Evolutionary conservation across 2,888 invertebrate species (phyloP).

Genomic region (Polydrusus tereticollis): DNA sequence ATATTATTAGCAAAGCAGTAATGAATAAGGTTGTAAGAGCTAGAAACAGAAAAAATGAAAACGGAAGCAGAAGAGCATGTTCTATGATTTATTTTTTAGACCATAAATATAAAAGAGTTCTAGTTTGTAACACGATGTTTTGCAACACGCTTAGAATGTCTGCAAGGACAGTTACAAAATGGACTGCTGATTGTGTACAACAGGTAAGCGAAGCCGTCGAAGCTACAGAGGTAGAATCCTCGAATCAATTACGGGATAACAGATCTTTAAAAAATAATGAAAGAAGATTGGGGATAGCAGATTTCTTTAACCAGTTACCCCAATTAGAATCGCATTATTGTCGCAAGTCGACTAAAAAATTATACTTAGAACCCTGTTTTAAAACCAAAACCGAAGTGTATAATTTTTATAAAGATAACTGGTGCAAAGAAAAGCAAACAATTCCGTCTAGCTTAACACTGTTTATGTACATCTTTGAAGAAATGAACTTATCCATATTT

Average conservation of each 20-base stretch:
- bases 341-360: conserved; percentile 1
- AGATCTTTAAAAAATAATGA: conserved; percentile 4
- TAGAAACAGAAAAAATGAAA: conserved; percentile 14
- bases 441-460: not conserved
- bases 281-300: not conserved
- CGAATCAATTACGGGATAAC: not conserved
- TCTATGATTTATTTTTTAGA: not conserved
- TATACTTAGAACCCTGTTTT: conserved; percentile 24
- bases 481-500: conserved; percentile 7
- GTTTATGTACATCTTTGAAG: conserved; percentile 13
- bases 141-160: conserved; percentile 34
- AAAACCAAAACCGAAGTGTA: conserved; percentile 9
- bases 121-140: conserved; percentile 26
- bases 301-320: conserved; percentile 1
- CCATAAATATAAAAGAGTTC: conserved; percentile 18
- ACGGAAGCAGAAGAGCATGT: conserved; percentile 13
- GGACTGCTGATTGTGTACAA: not conserved
- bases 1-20: too few species aligned
- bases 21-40: conserved; percentile 10
- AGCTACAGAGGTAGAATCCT: conserved; percentile 7
- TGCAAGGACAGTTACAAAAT: conserved; percentile 27
- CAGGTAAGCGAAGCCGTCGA: conserved; percentile 5
- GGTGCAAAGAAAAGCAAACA: conserved; percentile 5
- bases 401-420: conserved; percentile 26
- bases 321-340: conserved; percentile 12